Conservation (phyloP, 1,140 invertebrate genomes). For the Temnothorax curvispinosus region DNA sequence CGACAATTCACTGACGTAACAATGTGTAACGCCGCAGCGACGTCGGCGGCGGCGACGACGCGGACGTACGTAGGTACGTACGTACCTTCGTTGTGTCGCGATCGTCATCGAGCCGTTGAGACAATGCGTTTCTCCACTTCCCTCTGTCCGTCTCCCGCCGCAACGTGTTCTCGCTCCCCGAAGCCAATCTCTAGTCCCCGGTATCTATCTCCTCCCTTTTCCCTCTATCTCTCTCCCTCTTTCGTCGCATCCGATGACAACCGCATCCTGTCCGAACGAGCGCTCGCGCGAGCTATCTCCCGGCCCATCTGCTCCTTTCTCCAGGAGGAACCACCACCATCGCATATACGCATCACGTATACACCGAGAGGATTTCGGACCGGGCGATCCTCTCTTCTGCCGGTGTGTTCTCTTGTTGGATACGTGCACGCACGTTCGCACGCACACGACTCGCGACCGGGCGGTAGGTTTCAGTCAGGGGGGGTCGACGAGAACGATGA, state of each 20-base stretch:
- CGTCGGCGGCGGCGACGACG: not conserved
- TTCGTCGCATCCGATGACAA: slow-evolving; percentile 75
- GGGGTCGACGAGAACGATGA: slow-evolving; percentile 57
- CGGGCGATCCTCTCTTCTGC: slow-evolving; percentile 4
- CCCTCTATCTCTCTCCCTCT: slow-evolving; percentile 39
- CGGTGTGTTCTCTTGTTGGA: slow-evolving; percentile 47
- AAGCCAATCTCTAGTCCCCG: slow-evolving; percentile 56
- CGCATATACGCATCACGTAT: slow-evolving; percentile 46
- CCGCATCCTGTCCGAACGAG: slow-evolving; percentile 76
- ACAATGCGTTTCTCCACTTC: slow-evolving; percentile 68
- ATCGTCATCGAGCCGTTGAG: slow-evolving; percentile 67
- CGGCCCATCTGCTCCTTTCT: slow-evolving; percentile 76
- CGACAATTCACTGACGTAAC: slow-evolving; percentile 59
- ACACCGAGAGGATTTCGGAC: slow-evolving; percentile 36
- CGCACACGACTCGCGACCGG: slow-evolving; percentile 63
- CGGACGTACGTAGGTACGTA: not conserved
- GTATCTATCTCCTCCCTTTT: slow-evolving; percentile 49
- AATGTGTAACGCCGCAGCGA: slow-evolving; percentile 50
- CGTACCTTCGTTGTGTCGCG: slow-evolving; percentile 34
- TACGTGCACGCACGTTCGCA: slow-evolving; percentile 67
- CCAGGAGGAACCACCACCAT: slow-evolving; percentile 70
- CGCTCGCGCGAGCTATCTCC: slow-evolving; percentile 77
- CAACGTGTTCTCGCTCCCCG: slow-evolving; percentile 39
- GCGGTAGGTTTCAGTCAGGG: slow-evolving; percentile 54
- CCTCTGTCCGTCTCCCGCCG: slow-evolving; percentile 12